Percentiles rank a stretch among this genome's conserved stretches.
phyloP scores from a whole-genome alignment of 2,888 invertebrate species.

The Sinotaia quadrata region DNA sequence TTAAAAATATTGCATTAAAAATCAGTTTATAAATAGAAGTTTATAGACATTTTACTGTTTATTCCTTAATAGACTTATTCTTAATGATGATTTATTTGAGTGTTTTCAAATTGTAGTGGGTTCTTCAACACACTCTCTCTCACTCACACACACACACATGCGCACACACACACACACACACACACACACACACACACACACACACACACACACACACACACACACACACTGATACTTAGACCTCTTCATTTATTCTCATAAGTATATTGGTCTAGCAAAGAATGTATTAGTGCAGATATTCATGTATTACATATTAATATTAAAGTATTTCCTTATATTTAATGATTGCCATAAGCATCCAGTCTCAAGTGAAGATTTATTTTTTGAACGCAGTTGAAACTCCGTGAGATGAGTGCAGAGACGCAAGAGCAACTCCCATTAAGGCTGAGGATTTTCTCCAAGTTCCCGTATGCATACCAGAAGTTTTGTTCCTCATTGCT shows the following conservation, averaged over 20 bases:
- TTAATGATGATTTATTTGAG: no score
- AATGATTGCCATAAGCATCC: no score
- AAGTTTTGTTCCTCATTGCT: background rate
- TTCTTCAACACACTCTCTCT: background rate
- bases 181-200: conserved; percentile 4
- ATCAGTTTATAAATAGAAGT: background rate
- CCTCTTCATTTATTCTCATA: background rate
- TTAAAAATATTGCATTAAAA: no score
- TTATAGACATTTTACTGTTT: no score
- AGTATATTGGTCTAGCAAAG: no score
- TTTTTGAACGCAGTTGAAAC: conserved; percentile 78
- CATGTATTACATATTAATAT: no score
- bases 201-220: conserved; percentile 16
- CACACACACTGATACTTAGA: conserved; percentile 6
- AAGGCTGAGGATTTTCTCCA: conserved; percentile 94
- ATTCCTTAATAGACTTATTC: no score
- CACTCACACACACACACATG: background rate
- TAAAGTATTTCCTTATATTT: no score
- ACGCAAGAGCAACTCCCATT: conserved; percentile 96
- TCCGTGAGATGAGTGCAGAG: conserved; percentile 97
- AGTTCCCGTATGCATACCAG: conserved; percentile 82
- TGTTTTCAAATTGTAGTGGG: no score
- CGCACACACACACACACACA: conserved; percentile 8
- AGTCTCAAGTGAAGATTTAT: no score
- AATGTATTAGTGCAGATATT: no score